Base-by-base conservation (phyloP, 2,888 invertebrate genomes). In the Diplolepis rosae region DNA sequence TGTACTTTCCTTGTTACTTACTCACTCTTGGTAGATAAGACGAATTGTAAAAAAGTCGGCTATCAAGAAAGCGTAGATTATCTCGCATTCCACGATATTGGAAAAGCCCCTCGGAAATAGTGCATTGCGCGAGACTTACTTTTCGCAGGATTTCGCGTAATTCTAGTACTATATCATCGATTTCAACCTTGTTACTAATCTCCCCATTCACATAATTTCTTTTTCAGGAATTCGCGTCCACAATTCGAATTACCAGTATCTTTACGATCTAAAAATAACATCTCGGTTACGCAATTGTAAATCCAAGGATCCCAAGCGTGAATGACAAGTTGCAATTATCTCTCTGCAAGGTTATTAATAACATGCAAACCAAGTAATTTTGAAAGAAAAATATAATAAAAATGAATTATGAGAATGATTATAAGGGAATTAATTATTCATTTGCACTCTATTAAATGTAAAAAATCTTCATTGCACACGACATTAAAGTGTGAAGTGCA, bases 311-410 rank as follows among this genome's bases (percentile, higher is more conserved):
- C 28, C n/a, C 27, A 35, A 56, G 22, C 35, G 35, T 56, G 56
- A 56, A 56, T 35, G 22, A 52, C 35, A 56, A 11, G 56, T 35
- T 35, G 35, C 22, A 22, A 56, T 56, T 56, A 56, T 56, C n/a
- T 56, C 32, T 35, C 32, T 24, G 18, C 30, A 54, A 54, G 30
- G 54, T 15, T 54, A 18, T 54, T 54, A 11, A 24, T 61, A 61
- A 61, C 39, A 24, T 61, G 24, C 24, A 39, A 61, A 61, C 39
- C 35, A 39, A 27, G 45, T 13, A 61, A 61, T n/a, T n/a, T n/a
- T n/a, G n/a, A n/a, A n/a, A n/a, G n/a, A n/a, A n/a, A n/a, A n/a
- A n/a, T n/a, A n/a, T n/a, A n/a, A n/a, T n/a, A n/a, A n/a, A n/a
- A n/a, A n/a, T n/a, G n/a, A n/a, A n/a, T n/a, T n/a, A n/a, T n/a